Evolutionary conservation across 2,113 vertebrate genomes (phyloP).

Genomic region (Lynx canadensis): DNA sequence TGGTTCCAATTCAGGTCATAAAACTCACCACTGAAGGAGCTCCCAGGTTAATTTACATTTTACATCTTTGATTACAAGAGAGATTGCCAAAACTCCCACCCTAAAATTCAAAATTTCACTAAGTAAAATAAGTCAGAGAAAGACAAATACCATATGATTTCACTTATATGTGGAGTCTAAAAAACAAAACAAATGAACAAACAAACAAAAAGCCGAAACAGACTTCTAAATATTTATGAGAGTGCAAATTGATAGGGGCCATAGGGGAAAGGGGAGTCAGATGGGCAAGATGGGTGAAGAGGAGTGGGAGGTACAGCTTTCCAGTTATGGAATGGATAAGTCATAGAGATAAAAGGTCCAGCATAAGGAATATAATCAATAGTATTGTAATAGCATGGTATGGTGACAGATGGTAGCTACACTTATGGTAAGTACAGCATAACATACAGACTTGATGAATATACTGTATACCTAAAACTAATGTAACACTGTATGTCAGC

Average conservation of each 20-base stretch:
- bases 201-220: neutral
- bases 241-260: neutral
- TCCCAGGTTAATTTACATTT: neutral
- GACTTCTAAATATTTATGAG: neutral
- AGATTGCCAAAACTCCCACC: neutral
- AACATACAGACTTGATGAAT: neutral
- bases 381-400: neutral
- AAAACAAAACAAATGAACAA: neutral
- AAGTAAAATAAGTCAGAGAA: neutral
- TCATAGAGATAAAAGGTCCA: neutral
- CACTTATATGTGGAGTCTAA: neutral
- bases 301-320: neutral
- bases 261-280: neutral
- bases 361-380: neutral
- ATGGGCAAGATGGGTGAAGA: neutral
- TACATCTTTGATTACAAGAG: neutral
- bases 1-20: neutral
- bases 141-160: neutral
- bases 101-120: neutral
- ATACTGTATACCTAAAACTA: neutral
- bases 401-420: neutral
- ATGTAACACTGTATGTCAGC: neutral
- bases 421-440: neutral
- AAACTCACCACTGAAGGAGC: neutral
- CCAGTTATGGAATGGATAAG: neutral